Evolutionary conservation across 2,888 invertebrate species (phyloP).

Genomic region (Thereva unica): DNA sequence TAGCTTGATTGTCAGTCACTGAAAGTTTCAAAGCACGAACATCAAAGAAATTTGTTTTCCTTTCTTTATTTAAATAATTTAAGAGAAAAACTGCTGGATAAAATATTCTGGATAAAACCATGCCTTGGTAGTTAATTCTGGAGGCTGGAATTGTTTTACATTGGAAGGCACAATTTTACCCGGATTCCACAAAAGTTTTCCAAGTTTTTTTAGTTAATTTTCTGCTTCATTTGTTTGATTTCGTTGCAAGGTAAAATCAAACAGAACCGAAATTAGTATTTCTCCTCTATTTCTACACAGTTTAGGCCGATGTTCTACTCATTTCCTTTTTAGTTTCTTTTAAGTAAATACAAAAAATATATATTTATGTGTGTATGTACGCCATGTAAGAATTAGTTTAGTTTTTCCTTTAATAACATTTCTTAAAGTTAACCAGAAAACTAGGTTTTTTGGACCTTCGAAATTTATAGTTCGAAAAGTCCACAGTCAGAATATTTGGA

Average conservation of each 20-base stretch:
- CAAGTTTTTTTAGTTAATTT: neutral
- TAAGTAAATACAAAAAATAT: constrained; percentile 19
- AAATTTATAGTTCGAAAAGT: constrained; percentile 3
- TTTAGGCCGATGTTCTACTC: constrained; percentile 31
- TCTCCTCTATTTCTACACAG: constrained; percentile 11
- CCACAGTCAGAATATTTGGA: constrained; percentile 28
- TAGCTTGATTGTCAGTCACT: constrained; percentile 33
- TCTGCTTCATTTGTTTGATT: constrained; percentile 1
- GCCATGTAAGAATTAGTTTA: constrained; percentile 10
- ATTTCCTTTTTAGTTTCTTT: constrained; percentile 11
- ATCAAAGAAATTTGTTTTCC: neutral
- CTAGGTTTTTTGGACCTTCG: neutral
- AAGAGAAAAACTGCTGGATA: constrained; percentile 4
- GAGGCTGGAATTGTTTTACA: constrained; percentile 17
- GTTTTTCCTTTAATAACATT: neutral
- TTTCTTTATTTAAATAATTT: constrained; percentile 4
- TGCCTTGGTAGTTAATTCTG: neutral
- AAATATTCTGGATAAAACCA: constrained; percentile 7
- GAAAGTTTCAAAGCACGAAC: constrained; percentile 21
- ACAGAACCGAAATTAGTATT: constrained; percentile 2
- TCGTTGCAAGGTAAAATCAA: constrained; percentile 1
- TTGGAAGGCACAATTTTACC: constrained; percentile 10
- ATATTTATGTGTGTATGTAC: constrained; percentile 6
- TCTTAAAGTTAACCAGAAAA: constrained; percentile 7
- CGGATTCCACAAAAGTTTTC: neutral